Conservation (phyloP, 2,888 invertebrate genomes). For the Noctua fimbriata region DNA sequence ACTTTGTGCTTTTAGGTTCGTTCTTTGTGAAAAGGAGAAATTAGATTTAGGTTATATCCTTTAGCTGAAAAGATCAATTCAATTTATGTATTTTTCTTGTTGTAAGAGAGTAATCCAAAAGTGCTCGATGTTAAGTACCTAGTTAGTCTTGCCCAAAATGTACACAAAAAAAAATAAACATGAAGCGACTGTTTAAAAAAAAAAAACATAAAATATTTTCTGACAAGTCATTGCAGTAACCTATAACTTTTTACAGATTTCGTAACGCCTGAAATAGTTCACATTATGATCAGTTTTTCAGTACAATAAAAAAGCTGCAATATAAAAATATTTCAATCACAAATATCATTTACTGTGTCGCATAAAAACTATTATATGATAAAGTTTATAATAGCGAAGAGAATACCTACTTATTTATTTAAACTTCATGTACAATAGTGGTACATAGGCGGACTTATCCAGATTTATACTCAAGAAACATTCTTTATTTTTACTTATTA, state of each 20-base stretch:
- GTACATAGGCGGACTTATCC: too few species aligned
- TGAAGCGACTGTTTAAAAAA: too few species aligned
- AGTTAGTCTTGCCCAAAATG: too few species aligned
- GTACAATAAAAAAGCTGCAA: constrained; percentile 11
- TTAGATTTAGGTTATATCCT: not conserved
- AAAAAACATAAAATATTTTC: not conserved
- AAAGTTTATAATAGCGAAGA: not conserved
- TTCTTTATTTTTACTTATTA: not conserved
- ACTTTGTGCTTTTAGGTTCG: constrained; percentile 51
- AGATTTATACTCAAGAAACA: not conserved
- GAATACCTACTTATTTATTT: too few species aligned
- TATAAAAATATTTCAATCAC: constrained; percentile 15
- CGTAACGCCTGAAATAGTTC: constrained; percentile 2
- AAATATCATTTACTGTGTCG: not conserved
- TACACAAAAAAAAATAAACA: too few species aligned
- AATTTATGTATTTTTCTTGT: not conserved
- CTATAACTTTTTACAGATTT: constrained; percentile 28
- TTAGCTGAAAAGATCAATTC: not conserved
- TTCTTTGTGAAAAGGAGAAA: constrained; percentile 23
- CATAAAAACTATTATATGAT: constrained; percentile 5
- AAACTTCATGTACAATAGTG: too few species aligned
- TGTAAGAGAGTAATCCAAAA: not conserved
- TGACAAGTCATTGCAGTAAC: constrained; percentile 4
- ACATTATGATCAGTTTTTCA: constrained; percentile 11
- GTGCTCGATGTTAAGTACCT: not conserved